Conservation (phyloP, 2,888 invertebrate species). For the Trissolcus brochymenae region DNA sequence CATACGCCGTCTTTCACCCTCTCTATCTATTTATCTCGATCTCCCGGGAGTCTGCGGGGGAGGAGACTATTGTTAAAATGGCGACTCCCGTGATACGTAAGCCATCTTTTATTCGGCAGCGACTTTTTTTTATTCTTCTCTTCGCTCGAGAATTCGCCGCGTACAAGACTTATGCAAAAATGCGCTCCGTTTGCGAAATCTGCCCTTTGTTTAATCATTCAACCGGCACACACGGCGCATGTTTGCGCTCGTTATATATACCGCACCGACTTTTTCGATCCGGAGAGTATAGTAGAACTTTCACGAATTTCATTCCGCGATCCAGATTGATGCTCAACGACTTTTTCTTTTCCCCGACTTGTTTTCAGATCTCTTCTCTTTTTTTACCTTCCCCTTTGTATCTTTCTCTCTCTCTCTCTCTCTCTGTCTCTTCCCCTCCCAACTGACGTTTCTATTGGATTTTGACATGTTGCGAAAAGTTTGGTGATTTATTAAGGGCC, state of each 20-base stretch:
- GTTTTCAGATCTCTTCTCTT: background rate
- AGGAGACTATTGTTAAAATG: conserved; percentile 74
- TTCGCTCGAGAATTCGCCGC: conserved; percentile 9
- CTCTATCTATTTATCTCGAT: conserved; percentile 58
- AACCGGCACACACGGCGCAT: background rate
- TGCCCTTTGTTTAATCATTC: conserved; percentile 29
- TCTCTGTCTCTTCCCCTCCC: too few species aligned
- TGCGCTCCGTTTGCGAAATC: conserved; percentile 24
- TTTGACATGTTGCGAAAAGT: conserved; percentile 6
- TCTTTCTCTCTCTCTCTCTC: background rate
- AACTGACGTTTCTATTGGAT: conserved; percentile 21
- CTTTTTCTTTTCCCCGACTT: conserved; percentile 7
- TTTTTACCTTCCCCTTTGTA: background rate
- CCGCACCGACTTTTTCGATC: conserved; percentile 2
- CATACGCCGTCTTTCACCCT: conserved; percentile 58
- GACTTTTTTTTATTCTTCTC: conserved; percentile 22
- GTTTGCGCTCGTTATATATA: conserved; percentile 16
- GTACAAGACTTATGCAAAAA: conserved; percentile 24
- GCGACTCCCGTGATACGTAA: conserved; percentile 67
- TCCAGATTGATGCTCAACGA: background rate
- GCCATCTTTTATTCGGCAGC: conserved; percentile 65
- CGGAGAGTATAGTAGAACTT: background rate
- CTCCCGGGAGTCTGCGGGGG: conserved; percentile 66
- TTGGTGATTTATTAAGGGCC: conserved; percentile 6
- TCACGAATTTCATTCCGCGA: conserved; percentile 11